A percentile compares a stretch with the other conserved stretches of the same genome.
Evolutionary conservation across 1,140 invertebrate genomes (phyloP).

Genomic region (Solenopsis invicta): DNA sequence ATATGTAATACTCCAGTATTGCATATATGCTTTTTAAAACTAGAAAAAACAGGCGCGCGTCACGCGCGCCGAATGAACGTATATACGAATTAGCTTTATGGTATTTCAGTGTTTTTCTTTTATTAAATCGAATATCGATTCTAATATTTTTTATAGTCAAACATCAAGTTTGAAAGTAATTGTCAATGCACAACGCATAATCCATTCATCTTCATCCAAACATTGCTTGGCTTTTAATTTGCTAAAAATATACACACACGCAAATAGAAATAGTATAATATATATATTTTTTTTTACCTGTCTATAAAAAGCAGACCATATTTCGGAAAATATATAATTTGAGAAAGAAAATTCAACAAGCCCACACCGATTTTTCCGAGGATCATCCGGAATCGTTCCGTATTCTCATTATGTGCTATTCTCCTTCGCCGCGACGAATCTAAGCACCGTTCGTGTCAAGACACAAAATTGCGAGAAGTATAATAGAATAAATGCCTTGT

Average conservation of each 20-base stretch:
- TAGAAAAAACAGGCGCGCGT: too few species aligned
- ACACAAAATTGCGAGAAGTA: slow-evolving; percentile 54
- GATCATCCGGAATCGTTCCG: background rate
- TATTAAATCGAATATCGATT: slow-evolving; percentile 18
- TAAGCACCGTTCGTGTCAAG: background rate
- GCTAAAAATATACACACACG: slow-evolving; percentile 3
- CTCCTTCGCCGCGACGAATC: slow-evolving; percentile 22
- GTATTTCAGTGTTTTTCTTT: slow-evolving; percentile 17
- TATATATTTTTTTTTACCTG: background rate
- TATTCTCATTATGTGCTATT: background rate
- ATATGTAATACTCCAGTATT: too few species aligned
- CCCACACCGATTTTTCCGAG: background rate
- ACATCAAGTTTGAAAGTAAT: slow-evolving; percentile 6
- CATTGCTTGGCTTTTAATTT: background rate
- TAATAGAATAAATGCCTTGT: slow-evolving; percentile 46
- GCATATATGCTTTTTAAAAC: too few species aligned
- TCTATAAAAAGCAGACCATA: background rate
- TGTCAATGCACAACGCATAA: background rate
- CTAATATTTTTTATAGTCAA: background rate
- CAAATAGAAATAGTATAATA: background rate
- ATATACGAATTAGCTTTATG: background rate
- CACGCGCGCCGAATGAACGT: slow-evolving; percentile 5
- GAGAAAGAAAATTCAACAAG: background rate
- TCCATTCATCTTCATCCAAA: background rate
- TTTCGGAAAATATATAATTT: background rate